phyloP scores from a whole-genome alignment of 2,888 invertebrate species.

The Acheta domesticus region DNA sequence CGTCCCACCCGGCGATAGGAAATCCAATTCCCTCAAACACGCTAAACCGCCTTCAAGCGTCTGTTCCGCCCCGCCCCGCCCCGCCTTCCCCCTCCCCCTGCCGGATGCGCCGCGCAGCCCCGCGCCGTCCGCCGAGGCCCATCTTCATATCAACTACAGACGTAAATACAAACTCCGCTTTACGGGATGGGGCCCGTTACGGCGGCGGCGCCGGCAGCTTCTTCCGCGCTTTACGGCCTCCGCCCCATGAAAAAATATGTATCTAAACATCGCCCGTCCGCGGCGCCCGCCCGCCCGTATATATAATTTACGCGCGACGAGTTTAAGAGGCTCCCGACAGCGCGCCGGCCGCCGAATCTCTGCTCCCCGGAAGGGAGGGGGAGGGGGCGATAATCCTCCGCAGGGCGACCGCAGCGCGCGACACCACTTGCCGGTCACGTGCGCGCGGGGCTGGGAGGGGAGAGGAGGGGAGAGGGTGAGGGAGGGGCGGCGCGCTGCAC shows the following conservation, averaged over 20 bases:
- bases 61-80: neutral
- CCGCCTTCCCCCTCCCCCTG: neutral
- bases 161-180: slow-evolving; percentile 2
- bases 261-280: neutral
- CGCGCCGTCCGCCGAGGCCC: neutral
- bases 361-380: neutral
- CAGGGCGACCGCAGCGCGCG: neutral
- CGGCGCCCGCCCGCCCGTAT: neutral
- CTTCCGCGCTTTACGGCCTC: neutral
- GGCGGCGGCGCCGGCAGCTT: neutral
- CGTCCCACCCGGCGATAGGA: neutral
- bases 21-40: slow-evolving; percentile 7
- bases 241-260: neutral
- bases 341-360: neutral
- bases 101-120: neutral
- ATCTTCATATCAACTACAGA: slow-evolving; percentile 18
- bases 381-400: neutral
- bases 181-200: neutral
- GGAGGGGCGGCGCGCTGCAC: neutral
- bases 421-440: slow-evolving; percentile 3
- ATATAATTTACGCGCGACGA: slow-evolving; percentile 6
- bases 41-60: neutral
- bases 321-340: neutral
- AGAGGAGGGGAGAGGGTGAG: neutral
- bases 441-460: neutral